Base-by-base conservation (phyloP, 2,888 invertebrate species). In the Chromoteleia sp. region DNA sequence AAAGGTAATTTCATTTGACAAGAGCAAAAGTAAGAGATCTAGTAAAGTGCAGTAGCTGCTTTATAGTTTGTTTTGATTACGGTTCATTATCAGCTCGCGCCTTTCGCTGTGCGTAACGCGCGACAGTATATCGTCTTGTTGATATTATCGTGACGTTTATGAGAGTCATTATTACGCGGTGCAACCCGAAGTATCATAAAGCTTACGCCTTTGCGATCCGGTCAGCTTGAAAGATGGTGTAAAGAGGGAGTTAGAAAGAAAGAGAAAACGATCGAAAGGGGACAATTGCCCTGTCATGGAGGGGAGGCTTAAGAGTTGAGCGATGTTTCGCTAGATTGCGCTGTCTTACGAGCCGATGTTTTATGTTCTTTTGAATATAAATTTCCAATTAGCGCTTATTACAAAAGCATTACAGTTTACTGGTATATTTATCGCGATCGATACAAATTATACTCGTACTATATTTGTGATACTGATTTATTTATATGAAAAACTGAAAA, bases 121-220 rank as follows among this genome's bases (percentile, higher is more conserved):
- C 86, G 87, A 88, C 89, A 86, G 88, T 91, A 90, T 90, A 89
- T 91, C 87, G 87, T 85, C 78, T 78, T 88, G 91, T 88, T 91
- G 91, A 90, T 91, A 90, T 89, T 91, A 90, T 91, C 91, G 86
- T 88, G 91, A 91, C 91, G 87, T 91, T 91, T 91, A 91, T 90
- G 90, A 90, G 90, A 89, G 88, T 91, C 88, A 90, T 91, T 91
- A 91, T 91, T 89, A 89, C 89, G 89, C 88, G 88, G 89, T 89
- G 90, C 88, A 88, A 87, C 86, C 88, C 87, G 86, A 85, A 87
- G 87, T 86, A 86, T 88, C 88, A 87, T 89, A 90, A 90, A 90
- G 88, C 90, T 88, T 90, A 90, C 88, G 90, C 90, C 89, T 88
- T 87, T 90, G 89, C 88, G 86, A 87, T 85, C 85, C 83, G 85